Conservation (phyloP, 2,797 vertebrate species). For the Tangara arthus region DNA sequence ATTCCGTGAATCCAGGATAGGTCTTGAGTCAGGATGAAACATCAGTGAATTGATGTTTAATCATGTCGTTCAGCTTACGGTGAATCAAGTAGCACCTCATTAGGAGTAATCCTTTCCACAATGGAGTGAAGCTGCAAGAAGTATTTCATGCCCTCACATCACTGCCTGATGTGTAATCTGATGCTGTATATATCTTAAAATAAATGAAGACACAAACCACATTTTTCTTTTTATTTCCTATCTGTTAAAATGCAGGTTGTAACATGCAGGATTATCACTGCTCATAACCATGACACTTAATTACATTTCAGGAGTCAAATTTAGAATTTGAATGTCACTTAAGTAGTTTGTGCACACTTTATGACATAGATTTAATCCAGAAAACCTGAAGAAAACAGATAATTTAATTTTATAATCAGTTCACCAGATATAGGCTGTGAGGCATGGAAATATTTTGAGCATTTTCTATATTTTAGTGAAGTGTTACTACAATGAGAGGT, state of each 20-base stretch:
- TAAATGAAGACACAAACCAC: neutral
- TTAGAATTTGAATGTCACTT: conserved; percentile 23
- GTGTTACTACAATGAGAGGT: conserved; percentile 17
- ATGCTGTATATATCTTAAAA: neutral
- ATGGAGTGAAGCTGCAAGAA: neutral
- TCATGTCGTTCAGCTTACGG: neutral
- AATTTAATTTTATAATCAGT: conserved; percentile 53
- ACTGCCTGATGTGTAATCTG: neutral
- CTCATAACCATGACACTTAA: conserved; percentile 5
- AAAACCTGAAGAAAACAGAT: neutral
- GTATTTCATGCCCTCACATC: neutral
- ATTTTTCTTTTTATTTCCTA: neutral
- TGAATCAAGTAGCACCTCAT: neutral
- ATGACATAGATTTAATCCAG: conserved; percentile 26
- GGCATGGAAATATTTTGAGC: conserved; percentile 54
- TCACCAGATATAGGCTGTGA: conserved; percentile 44
- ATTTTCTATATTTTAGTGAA: conserved; percentile 59
- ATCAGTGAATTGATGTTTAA: neutral
- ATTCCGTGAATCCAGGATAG: neutral
- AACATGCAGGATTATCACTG: neutral
- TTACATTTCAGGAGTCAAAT: neutral
- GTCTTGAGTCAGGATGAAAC: neutral
- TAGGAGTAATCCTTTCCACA: neutral
- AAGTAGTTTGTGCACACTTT: neutral
- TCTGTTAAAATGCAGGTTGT: neutral